Conservation (phyloP, 2,888 invertebrate species). For the Hipparchia semele region DNA sequence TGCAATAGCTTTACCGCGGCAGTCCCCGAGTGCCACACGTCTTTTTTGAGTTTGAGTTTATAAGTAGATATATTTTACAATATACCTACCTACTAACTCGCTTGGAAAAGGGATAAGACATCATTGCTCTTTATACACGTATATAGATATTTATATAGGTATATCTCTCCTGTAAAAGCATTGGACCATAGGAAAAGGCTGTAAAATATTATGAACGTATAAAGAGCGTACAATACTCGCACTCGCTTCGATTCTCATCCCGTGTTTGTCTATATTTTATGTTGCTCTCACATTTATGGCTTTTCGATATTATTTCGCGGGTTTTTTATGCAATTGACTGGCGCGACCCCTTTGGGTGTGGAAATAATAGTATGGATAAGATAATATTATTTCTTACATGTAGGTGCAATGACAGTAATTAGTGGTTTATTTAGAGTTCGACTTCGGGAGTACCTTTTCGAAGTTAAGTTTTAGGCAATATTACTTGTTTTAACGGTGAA, state of each 20-base stretch:
- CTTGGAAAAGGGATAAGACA: not conserved
- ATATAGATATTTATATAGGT: not conserved
- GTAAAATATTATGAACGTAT: conserved; percentile 79
- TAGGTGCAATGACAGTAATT: too few species aligned
- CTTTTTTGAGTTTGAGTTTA: too few species aligned
- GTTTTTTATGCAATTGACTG: conserved; percentile 66
- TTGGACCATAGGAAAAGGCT: conserved; percentile 60
- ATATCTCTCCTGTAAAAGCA: conserved; percentile 58
- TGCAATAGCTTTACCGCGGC: too few species aligned
- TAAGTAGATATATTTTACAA: not conserved
- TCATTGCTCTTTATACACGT: too few species aligned
- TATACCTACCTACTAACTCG: not conserved
- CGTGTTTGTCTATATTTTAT: conserved; percentile 79
- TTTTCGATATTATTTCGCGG: conserved; percentile 80
- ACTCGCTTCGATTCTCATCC: conserved; percentile 76
- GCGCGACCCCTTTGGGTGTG: conserved; percentile 48
- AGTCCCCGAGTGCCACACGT: too few species aligned
- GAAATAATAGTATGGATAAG: conserved; percentile 52
- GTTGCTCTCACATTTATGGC: conserved; percentile 72
- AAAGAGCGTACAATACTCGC: conserved; percentile 76
- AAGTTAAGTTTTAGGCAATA: not conserved
- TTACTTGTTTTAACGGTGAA: not conserved
- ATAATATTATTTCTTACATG: conserved; percentile 5
- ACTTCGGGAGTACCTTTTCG: not conserved
- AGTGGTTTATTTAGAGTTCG: too few species aligned